Evolutionary conservation across 2,797 vertebrate genomes (phyloP), one percentile per base, ranked within the genome.

Genomic region (Enoplosus armatus): DNA sequence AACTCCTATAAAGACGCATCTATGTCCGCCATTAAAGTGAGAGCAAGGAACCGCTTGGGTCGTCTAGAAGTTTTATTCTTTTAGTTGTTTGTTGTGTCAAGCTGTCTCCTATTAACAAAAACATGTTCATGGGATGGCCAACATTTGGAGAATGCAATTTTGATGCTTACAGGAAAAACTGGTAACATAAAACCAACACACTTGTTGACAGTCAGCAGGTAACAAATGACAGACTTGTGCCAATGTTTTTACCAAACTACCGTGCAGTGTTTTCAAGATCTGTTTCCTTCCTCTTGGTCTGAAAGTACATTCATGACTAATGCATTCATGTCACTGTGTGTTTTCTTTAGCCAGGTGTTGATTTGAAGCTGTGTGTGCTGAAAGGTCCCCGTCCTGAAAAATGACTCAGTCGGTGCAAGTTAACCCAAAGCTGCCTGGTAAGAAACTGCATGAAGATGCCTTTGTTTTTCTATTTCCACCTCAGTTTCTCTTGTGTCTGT

Each of bases 371-470:
- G 71, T 65, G 82, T 60, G 78, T 81, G 85, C 80, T 87, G 86
- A 88, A 89, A 87, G 79, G 73, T 90, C 54, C 79, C 55, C 50
- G 60, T 83, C 3, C 68, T 79, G 72, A 91, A 96, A 94, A 79
- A 99, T 99, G 98, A 96, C 97, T 85, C 97, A 98, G 86, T 97
- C 98, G 0, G 94, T 96, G 51, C 95, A 96, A 84, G 93, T 98
- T 85, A 97, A 96, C 88, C 94, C 96, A 80, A 98, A 97, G 83
- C 93, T 97, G 73, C 95, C 97, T 77, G 97, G 98, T 99, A 93
- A 96, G 94, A 91, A 73, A 37, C 48, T 51, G 20, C 41, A 60
- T 12, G 1, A 18, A 24, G 27, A 31, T 22, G 10, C n/a, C n/a
- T 16, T 53, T 62, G 8, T 61, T 71, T 50, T 24, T 77, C 3